phyloP scores from a whole-genome alignment of 2,113 vertebrate species.

The Charadrius vociferus region DNA sequence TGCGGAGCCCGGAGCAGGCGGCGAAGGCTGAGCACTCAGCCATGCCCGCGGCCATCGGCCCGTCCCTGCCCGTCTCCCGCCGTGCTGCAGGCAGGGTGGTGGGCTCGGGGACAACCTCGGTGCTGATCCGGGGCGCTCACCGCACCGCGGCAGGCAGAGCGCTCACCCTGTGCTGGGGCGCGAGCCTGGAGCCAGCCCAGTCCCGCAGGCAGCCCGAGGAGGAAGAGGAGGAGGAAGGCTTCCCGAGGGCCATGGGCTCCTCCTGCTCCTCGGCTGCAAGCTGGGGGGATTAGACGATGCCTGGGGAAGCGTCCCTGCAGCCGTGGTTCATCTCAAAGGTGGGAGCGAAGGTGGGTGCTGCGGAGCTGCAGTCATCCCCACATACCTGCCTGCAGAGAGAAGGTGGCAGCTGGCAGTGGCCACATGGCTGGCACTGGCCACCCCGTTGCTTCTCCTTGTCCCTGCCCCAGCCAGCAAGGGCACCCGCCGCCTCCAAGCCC shows the following conservation, averaged over 20 bases:
- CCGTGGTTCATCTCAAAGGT: background rate
- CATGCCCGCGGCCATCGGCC: accelerated
- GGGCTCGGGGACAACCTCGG: background rate
- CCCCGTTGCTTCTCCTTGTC: background rate
- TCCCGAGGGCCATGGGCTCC: accelerated
- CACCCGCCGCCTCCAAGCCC: background rate
- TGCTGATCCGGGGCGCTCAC: too few species aligned
- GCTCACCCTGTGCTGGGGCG: background rate
- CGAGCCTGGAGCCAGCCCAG: background rate
- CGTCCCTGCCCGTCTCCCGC: background rate
- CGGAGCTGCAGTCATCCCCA: background rate
- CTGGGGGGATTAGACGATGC: background rate
- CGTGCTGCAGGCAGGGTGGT: background rate
- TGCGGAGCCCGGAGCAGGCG: background rate
- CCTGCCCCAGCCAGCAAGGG: background rate
- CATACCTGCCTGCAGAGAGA: background rate
- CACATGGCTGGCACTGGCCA: background rate
- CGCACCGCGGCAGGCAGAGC: background rate
- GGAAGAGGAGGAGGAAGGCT: background rate
- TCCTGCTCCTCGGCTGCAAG: background rate
- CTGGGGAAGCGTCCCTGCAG: background rate
- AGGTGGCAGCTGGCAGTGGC: background rate
- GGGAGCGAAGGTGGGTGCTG: background rate
- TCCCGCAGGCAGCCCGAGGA: accelerated
- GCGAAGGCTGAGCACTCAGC: background rate